Evolutionary conservation across 37 sponge, comb jelly and placozoan genomes (phyloP), one percentile per base, ranked within the genome.

Genomic region (Haliclona indistincta): DNA sequence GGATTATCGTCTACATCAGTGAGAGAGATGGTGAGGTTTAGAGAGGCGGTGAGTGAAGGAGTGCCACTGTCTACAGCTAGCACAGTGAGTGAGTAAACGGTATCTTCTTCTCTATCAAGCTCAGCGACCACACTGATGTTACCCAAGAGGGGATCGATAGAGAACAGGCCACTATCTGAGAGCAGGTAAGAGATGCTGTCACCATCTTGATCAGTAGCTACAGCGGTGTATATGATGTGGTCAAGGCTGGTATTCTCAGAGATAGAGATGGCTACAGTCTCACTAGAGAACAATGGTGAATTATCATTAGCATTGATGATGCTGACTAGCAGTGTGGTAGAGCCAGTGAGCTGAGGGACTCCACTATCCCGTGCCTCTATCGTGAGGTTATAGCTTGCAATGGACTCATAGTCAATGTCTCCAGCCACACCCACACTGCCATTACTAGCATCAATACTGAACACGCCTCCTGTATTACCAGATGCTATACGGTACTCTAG

Each of bases 301-400:
- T 88, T 82, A 43, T 87, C 87, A 43, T 88, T 88, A n/a, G 73
- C 77, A 64, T 93, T 88, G 0, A 39, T 25, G 17, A 93, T 69
- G 8, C 44, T 29, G 19, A 93, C 43, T 10, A 43, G 43, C 1
- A 88, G 58, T 6, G 43, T 40, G 5, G 15, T 53, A 17, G 60
- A n/a, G 22, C 19, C 25, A 1, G 33, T 42, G 25, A 79, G 68
- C 28, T 38, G 61, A 20, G 80, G 80, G 25, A 32, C 4, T 2
- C 80, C 80, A 4, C 33, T 10, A 56, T 79, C 80, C 7, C 15
- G 11, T 11, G 63, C 80, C 36, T 38, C 33, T 19, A 79, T 69
- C 23, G 39, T 41, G 23, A 79, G 43, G 26, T 33, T 58, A 30
- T 79, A 79, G n/a, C 10, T 7, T 2, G 43, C 20, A 4, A 41